These are phyloP conservation scores for Drosophila koepferae DNA, from an alignment of 2,888 invertebrate genomes.

Conservation along the genomic window DNA sequence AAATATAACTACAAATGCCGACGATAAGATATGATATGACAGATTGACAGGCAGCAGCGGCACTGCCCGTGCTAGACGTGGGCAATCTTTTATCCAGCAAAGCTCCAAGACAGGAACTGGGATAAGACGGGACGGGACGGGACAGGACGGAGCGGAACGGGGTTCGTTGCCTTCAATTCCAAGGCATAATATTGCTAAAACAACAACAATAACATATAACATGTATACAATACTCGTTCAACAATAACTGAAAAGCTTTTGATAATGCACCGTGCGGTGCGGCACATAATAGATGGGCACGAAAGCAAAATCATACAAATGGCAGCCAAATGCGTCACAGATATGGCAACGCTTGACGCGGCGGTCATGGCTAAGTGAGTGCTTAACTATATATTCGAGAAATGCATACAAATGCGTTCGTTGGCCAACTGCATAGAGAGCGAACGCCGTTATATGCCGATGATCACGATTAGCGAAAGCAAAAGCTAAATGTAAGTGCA, in stretches of 20 bases:
- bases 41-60: conserved; percentile 17
- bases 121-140: background rate
- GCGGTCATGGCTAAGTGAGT: conserved; percentile 29
- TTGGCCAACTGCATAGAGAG: conserved; percentile 33
- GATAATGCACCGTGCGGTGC: conserved; percentile 18
- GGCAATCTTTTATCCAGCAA: conserved; percentile 32
- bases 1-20: conserved; percentile 26
- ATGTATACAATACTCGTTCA: conserved; percentile 22
- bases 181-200: conserved; percentile 19
- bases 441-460: conserved; percentile 10
- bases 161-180: conserved; percentile 10
- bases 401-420: conserved; percentile 63
- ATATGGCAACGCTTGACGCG: conserved; percentile 43
- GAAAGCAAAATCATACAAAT: conserved; percentile 40
- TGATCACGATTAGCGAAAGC: conserved; percentile 41
- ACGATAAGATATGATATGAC: conserved; percentile 63
- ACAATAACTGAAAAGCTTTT: conserved; percentile 27
- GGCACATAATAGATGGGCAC: conserved; percentile 28
- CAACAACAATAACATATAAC: background rate
- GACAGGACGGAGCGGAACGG: background rate
- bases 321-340: conserved; percentile 46
- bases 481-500: conserved; percentile 37
- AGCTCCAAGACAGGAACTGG: background rate
- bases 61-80: background rate
- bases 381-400: conserved; percentile 10